Evolutionary conservation across 2,113 vertebrate species (phyloP).

Genomic region (Macquaria australasica): DNA sequence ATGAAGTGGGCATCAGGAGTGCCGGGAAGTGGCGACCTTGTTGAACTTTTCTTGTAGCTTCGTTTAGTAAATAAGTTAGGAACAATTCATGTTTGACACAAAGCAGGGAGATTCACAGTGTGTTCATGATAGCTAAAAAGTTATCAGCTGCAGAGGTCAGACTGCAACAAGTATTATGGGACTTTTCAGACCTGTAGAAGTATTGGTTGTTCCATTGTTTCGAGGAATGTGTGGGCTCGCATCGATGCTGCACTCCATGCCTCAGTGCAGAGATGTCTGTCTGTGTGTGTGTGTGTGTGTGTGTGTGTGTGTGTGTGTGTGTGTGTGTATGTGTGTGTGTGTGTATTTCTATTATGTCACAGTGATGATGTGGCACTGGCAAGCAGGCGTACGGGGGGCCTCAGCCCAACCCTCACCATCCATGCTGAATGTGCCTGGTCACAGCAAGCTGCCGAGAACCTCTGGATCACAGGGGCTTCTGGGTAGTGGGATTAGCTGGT

Average conservation of each 20-base stretch:
- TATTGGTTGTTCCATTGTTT: constrained; percentile 44
- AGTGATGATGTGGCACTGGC: constrained; percentile 75
- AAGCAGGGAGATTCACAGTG: not conserved
- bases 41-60: not conserved
- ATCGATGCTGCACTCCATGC: constrained; percentile 11
- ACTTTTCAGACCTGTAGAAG: no score
- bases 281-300: constrained; percentile 36
- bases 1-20: not conserved
- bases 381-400: constrained; percentile 45
- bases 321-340: no score
- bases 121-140: constrained; percentile 45
- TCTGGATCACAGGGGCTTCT: constrained; percentile 70
- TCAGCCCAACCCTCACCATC: constrained; percentile 32
- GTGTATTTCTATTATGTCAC: constrained; percentile 75
- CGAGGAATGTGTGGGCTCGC: constrained; percentile 44
- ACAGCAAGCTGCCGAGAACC: constrained; percentile 65
- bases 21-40: not conserved
- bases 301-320: constrained; percentile 29
- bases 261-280: constrained; percentile 7
- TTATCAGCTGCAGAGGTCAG: constrained; percentile 9
- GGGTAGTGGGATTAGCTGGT: constrained; percentile 78
- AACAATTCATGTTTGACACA: constrained; percentile 32
- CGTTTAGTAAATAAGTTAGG: not conserved
- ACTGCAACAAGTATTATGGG: not conserved
- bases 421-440: constrained; percentile 67